Base-by-base conservation (phyloP, 37 sponge, comb jelly and placozoan genomes). In the Cladorhizidae sp. region DNA sequence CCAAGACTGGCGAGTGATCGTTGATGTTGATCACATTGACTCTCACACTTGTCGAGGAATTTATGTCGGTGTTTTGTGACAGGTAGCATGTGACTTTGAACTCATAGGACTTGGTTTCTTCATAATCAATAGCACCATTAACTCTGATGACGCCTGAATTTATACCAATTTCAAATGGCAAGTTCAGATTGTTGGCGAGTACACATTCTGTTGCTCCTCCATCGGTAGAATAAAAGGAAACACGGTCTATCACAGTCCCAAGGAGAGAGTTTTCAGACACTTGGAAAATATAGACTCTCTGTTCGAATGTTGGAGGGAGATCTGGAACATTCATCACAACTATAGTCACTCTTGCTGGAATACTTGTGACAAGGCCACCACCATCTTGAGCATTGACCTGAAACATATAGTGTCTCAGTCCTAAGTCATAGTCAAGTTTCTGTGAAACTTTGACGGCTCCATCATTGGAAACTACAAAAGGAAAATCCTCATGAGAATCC, bases 311-410 rank as follows among this genome's bases (percentile, higher is more conserved):
- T 33, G 89, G 89, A 9, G 74, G 75, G 23, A 36, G 39, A 67
- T 89, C 89, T 0, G 89, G 89, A 25, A 83, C 67, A 64, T 89
- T 89, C 15, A 59, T 12, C 22, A 89, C 28, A 54, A 64, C 54
- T 0, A 89, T 52, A 9, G 62, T 79, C 25, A 89, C 76, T 77
- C 36, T 70, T 40, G 85, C 85, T 39, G 85, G 85, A 40, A 58
- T 25, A 31, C 58, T 62, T 54, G 79, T 82, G 31, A 67, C 51
- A 9, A 83, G 61, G 33, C 74, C 82, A 32, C 83, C 84, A 51
- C 37, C 31, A 77, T 91, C 92, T 26, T 73, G 23, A 31, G 92
- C 92, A 56, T 38, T 39, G 31, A 91, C 73, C 11, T 76, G 29
- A 71, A 91, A 82, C 8, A 70, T n/a, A 62, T 80, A 80, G 20